These are phyloP conservation scores for Notarius lentiginosus DNA, from an alignment of 2,113 vertebrate genomes.

Conservation along the genomic window DNA sequence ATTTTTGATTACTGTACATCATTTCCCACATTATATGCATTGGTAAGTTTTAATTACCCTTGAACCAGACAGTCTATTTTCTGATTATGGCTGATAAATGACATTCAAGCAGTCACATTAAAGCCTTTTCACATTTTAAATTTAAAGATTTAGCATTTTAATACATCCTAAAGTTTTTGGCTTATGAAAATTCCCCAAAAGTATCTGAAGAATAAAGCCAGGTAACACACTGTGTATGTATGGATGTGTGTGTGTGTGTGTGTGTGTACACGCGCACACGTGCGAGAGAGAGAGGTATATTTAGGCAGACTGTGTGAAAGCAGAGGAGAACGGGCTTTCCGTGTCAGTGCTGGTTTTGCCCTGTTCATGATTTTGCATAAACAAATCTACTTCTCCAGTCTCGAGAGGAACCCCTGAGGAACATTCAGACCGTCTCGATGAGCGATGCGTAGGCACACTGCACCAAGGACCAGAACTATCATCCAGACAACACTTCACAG, in stretches of 20 bases:
- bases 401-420: conserved; percentile 11
- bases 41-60: neutral
- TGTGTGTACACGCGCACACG: too few relatives aligned
- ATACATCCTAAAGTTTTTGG: neutral
- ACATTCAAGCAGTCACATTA: neutral
- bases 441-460: neutral
- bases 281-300: conserved; percentile 3
- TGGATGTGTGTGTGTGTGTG: too few relatives aligned
- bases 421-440: neutral
- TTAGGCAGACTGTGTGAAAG: conserved; percentile 25
- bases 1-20: neutral
- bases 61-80: neutral
- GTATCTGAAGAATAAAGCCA: neutral
- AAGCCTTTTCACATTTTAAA: neutral
- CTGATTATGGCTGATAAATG: neutral
- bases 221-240: neutral
- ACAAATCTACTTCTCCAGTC: conserved; percentile 34
- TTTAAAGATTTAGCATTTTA: neutral
- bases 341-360: conserved; percentile 1
- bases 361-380: conserved; percentile 35
- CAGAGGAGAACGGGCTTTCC: conserved; percentile 35
- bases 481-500: conserved; percentile 3
- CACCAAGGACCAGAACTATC: neutral
- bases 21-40: neutral
- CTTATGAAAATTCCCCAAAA: neutral